A percentile compares a stretch with the other conserved stretches of the same genome.
These are phyloP conservation scores for Galaxea fascicularis DNA, from an alignment of 92 coral and sea anemone genomes.

Conservation along the genomic window DNA sequence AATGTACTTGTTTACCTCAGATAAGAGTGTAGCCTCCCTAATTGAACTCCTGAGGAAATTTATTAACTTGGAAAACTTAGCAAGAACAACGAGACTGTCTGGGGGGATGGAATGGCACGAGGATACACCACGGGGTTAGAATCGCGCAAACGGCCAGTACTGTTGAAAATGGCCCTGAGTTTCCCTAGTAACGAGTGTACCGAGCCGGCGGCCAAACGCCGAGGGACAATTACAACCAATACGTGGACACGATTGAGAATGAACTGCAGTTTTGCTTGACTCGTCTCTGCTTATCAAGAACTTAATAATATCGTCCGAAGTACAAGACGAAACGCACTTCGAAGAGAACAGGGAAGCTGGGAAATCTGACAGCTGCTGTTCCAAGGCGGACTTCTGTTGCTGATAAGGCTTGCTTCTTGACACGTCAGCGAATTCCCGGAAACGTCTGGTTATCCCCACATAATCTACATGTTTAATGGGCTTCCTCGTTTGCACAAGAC, in stretches of 20 bases:
- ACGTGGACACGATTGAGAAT: conserved; percentile 6
- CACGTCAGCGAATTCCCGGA: conserved; percentile 25
- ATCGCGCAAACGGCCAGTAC: conserved; percentile 44
- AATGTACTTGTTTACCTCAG: conserved; percentile 40
- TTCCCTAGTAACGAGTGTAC: conserved; percentile 48
- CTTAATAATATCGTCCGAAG: conserved; percentile 56
- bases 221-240: conserved; percentile 38
- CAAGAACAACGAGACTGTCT: conserved; percentile 45
- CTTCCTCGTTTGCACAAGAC: not conserved
- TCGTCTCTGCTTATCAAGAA: conserved; percentile 62
- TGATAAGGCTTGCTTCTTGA: conserved; percentile 46
- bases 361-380: conserved; percentile 42
- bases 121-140: conserved; percentile 54
- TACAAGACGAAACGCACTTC: conserved; percentile 39
- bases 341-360: conserved; percentile 29
- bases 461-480: not conserved
- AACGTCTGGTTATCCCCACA: not conserved
- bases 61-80: conserved; percentile 39
- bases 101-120: conserved; percentile 3
- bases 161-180: conserved; percentile 56
- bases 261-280: conserved; percentile 48
- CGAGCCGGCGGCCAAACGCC: conserved; percentile 51
- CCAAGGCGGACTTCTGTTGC: conserved; percentile 64
- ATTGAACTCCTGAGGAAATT: conserved; percentile 8
- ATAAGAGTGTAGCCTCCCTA: not conserved